A percentile compares a stretch with the other conserved stretches of the same genome.
These are phyloP conservation scores for Dermatemys mawii DNA, from an alignment of 2,113 vertebrate species.

Conservation along the genomic window DNA sequence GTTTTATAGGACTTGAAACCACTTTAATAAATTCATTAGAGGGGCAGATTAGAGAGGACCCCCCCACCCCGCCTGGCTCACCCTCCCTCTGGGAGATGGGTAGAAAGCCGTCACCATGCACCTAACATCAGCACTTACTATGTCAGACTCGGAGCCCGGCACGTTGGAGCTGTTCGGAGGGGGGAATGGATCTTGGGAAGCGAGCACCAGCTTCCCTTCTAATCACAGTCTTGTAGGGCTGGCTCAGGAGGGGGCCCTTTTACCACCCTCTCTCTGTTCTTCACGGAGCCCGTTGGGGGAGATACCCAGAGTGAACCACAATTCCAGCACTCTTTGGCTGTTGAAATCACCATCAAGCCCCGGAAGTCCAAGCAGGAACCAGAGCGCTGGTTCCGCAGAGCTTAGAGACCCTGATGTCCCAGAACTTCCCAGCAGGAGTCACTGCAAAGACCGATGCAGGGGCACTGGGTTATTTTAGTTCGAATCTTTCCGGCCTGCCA, in stretches of 20 bases:
- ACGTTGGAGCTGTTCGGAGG: not conserved
- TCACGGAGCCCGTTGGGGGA: rapidly evolving
- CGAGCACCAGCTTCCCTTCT: not conserved
- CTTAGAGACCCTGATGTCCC: not conserved
- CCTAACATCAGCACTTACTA: not conserved
- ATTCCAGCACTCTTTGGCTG: rapidly evolving
- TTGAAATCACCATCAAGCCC: not conserved
- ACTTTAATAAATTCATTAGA: conserved; percentile 61
- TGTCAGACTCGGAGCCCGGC: not conserved
- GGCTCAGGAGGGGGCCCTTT: not conserved
- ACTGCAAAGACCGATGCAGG: not conserved
- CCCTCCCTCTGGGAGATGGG: conserved; percentile 1
- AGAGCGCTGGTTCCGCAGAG: not conserved
- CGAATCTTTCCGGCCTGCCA: not conserved
- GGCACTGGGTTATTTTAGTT: not conserved
- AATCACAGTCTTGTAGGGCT: rapidly evolving
- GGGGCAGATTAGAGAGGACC: not conserved
- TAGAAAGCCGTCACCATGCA: not conserved
- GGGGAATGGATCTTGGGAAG: not conserved
- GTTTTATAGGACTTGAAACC: conserved; percentile 60
- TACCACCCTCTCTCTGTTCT: not conserved
- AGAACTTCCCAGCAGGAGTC: not conserved
- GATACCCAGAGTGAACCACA: rapidly evolving
- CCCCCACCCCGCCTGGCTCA: not conserved
- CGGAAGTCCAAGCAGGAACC: not conserved